phyloP scores from a whole-genome alignment of 2,888 invertebrate genomes.

The Encarsia formosa region DNA sequence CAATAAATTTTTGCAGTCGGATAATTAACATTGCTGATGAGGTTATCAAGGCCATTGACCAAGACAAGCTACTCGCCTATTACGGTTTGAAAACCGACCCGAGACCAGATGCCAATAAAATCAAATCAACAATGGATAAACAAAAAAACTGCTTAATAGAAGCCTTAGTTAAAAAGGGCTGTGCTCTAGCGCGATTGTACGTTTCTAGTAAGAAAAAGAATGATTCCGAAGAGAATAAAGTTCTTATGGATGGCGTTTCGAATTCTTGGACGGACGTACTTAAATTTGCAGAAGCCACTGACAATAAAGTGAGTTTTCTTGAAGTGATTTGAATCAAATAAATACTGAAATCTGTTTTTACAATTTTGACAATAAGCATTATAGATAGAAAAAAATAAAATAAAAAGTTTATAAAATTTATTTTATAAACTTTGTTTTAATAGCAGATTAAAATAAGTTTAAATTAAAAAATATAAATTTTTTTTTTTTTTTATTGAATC shows the following conservation, averaged over 20 bases:
- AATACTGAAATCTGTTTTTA: too few relatives aligned
- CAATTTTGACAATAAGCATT: too few relatives aligned
- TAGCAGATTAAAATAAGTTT: too few relatives aligned
- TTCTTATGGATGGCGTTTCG: constrained; percentile 59
- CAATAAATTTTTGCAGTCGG: constrained; percentile 50
- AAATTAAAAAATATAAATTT: too few relatives aligned
- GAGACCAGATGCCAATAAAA: constrained; percentile 76
- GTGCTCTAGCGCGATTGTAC: constrained; percentile 65
- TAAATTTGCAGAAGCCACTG: constrained; percentile 76
- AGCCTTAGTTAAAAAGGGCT: constrained; percentile 71
- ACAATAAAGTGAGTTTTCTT: constrained; percentile 63
- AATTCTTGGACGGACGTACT: constrained; percentile 66
- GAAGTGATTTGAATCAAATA: too few relatives aligned
- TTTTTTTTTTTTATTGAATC: too few relatives aligned
- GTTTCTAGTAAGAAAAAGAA: constrained; percentile 45
- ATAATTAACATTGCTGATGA: constrained; percentile 63
- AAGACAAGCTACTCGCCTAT: constrained; percentile 73
- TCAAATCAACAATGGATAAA: constrained; percentile 82
- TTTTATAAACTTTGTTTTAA: too few relatives aligned
- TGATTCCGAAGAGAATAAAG: constrained; percentile 43
- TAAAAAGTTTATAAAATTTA: too few relatives aligned
- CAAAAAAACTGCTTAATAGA: constrained; percentile 77
- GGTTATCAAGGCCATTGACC: constrained; percentile 70
- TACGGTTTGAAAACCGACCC: constrained; percentile 82
- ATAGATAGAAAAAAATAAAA: too few relatives aligned